Base-by-base conservation (phyloP, 2,113 vertebrate species). In the Atractosteus spatula region DNA sequence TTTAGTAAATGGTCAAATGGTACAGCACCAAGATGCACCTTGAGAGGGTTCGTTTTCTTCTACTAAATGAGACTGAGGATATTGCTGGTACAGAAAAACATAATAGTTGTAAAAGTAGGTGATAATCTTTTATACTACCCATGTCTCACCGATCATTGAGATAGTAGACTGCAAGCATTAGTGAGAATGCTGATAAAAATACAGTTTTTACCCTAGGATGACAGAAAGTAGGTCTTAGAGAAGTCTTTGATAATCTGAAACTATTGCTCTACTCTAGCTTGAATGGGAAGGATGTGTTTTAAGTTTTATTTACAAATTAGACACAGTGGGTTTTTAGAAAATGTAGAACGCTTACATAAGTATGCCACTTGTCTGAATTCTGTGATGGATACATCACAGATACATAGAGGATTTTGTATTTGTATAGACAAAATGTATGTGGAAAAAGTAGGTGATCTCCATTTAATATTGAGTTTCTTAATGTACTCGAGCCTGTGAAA, bases 181-280 rank as follows among this genome's bases (percentile, higher is more conserved):
- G 42, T 76, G 7, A 71, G 70, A 70, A 55, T 41, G 73, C 69
- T 68, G 66, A 66, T 67, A 57, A 55, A 73, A 73, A 68, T 78
- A 79, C 47, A 51, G 5, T 51, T 51, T 10, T 10, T 51, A 7
- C 47, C 47, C 47, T 10, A 51, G 10, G 10, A 10, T 7, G 51
- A 55, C 77, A 76, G 75, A 83, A 81, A 85, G 47, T 10, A 51
- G 47, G 2, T 87, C 71, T 69, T 16, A 54, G 75, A 85, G 89
- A 81, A 88, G 62, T 86, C 71, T 73, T 69, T 68, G 70, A 69
- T 5, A 4, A 70, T 75, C 69, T 70, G 77, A 82, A 69, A 47
- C 54, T 41, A 13, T 63, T 5, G 5, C 47, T 51, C 47, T 5
- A 7, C 10, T 51, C 47, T 51, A 51, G 47, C 10, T 51, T 51